A percentile compares a stretch with the other conserved stretches of the same genome.
Evolutionary conservation across 2,888 invertebrate genomes (phyloP).

Genomic region (Leptinotarsa tumamoca): DNA sequence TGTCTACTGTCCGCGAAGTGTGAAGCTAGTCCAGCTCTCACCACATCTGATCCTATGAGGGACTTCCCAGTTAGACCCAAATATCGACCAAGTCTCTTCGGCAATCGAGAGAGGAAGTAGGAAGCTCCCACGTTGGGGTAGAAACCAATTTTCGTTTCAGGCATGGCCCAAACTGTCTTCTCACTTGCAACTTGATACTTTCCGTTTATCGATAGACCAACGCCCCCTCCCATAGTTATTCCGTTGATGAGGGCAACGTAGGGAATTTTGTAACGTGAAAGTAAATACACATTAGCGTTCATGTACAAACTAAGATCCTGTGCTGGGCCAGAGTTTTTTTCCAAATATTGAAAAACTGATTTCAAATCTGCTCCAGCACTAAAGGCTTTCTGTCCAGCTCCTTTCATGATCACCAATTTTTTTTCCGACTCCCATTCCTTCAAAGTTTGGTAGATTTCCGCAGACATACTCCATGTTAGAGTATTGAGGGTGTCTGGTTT

Average conservation of each 20-base stretch:
- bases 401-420: conserved; percentile 69
- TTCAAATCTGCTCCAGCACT: conserved; percentile 98
- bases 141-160: conserved; percentile 95
- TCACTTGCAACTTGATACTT: conserved; percentile 94
- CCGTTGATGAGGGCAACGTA: conserved; percentile 94
- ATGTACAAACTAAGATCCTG: conserved; percentile 76
- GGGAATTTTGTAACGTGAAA: conserved; percentile 91
- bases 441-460: conserved; percentile 71
- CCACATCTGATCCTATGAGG: conserved; percentile 81
- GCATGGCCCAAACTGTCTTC: conserved; percentile 96
- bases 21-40: conserved; percentile 91
- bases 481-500: conserved; percentile 82
- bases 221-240: conserved; percentile 97
- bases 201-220: conserved; percentile 95
- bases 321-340: conserved; percentile 70
- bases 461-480: conserved; percentile 79
- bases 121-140: conserved; percentile 98
- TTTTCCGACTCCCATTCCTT: conserved; percentile 72
- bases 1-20: conserved; percentile 82
- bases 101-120: conserved; percentile 87
- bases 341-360: conserved; percentile 76
- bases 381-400: conserved; percentile 84
- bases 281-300: conserved; percentile 81
- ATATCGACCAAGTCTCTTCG: conserved; percentile 87
- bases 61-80: conserved; percentile 84